These are phyloP conservation scores for Agelas oroides DNA, from an alignment of 37 sponge, comb jelly and placozoan species.

Conservation along the genomic window DNA sequence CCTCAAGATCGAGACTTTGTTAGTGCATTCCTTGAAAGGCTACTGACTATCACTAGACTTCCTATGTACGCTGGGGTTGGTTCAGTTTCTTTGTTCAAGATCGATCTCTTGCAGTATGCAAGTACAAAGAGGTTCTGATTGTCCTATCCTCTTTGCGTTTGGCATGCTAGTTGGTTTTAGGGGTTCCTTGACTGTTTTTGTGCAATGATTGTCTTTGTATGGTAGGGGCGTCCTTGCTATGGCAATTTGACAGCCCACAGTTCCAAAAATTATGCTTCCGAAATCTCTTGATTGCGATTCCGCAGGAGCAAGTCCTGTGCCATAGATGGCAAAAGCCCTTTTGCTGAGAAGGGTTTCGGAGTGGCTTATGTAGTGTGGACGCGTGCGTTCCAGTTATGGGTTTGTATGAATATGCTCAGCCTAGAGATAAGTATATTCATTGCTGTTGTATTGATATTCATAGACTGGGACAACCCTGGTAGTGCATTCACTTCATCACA, in stretches of 20 bases:
- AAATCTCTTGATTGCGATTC: slow-evolving; percentile 99
- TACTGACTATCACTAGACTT: too few relatives aligned
- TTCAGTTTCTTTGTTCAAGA: too few relatives aligned
- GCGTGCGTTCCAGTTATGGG: slow-evolving; percentile 9
- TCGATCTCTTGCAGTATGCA: too few relatives aligned
- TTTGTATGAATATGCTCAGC: slow-evolving; percentile 7
- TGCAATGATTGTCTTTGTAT: background rate
- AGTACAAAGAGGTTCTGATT: too few relatives aligned
- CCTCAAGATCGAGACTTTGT: too few relatives aligned
- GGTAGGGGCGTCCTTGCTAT: slow-evolving; percentile 83
- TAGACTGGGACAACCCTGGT: too few relatives aligned
- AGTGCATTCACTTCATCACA: too few relatives aligned
- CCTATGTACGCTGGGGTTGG: too few relatives aligned
- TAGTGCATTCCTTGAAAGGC: too few relatives aligned
- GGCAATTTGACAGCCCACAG: slow-evolving; percentile 74
- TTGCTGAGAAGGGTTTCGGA: background rate
- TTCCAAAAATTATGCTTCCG: slow-evolving; percentile 98
- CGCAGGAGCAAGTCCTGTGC: slow-evolving; percentile 81
- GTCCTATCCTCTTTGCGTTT: too few relatives aligned
- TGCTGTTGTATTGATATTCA: background rate
- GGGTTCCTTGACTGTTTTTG: too few relatives aligned
- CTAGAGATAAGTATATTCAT: background rate
- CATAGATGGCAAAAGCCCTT: slow-evolving; percentile 94
- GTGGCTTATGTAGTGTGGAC: slow-evolving; percentile 2
- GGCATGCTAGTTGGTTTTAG: too few relatives aligned